Evolutionary conservation across 2,797 vertebrate species (phyloP).

Genomic region (Falco rusticolus): DNA sequence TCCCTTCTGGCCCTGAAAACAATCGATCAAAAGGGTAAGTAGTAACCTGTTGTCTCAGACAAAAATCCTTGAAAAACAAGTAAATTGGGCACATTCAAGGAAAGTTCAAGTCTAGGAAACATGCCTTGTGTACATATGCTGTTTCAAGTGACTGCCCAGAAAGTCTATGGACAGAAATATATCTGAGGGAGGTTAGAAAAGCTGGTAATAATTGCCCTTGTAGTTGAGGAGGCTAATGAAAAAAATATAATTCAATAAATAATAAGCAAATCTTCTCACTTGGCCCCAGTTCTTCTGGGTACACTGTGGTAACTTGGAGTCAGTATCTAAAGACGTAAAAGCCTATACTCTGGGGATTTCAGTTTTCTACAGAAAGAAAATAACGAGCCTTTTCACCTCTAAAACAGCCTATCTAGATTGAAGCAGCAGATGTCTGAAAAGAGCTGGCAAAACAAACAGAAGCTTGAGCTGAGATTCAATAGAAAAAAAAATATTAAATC

Average conservation of each 20-base stretch:
- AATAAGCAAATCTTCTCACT: neutral
- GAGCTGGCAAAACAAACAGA: neutral
- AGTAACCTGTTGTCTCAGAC: neutral
- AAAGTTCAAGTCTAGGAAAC: neutral
- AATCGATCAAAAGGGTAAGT: neutral
- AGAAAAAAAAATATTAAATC: neutral
- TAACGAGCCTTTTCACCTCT: neutral
- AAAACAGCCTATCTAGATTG: neutral
- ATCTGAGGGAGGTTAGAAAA: neutral
- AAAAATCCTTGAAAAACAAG: neutral
- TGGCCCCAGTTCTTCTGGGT: neutral
- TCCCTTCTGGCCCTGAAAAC: neutral
- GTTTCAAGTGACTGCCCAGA: neutral
- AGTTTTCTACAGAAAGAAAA: neutral
- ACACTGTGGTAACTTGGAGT: neutral
- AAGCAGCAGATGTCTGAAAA: neutral
- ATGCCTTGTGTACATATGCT: neutral
- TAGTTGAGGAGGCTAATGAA: neutral
- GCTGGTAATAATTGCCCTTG: neutral
- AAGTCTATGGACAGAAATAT: neutral
- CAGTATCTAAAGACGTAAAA: neutral
- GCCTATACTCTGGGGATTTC: neutral
- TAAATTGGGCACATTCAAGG: neutral
- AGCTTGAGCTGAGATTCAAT: neutral
- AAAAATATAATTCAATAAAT: neutral